Evolutionary conservation across 2,113 vertebrate genomes (phyloP).

Genomic region (Hystrix brachyura): DNA sequence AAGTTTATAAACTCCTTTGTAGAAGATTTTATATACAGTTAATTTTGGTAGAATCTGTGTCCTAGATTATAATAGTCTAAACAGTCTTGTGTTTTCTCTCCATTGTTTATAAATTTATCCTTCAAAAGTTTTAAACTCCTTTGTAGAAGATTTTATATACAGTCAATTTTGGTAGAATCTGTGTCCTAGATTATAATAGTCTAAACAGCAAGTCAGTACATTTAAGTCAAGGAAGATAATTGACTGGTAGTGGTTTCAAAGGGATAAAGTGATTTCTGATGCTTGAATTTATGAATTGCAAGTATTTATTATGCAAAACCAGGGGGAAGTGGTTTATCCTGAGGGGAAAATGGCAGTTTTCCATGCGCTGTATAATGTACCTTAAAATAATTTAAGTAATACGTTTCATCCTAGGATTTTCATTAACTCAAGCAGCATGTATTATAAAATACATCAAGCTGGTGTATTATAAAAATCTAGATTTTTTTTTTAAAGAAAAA

Average conservation of each 20-base stretch:
- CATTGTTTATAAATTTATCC: constrained; percentile 41
- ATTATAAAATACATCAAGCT: constrained; percentile 74
- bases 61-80: constrained; percentile 17
- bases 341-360: constrained; percentile 69
- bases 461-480: constrained; percentile 56
- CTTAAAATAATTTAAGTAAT: constrained; percentile 83
- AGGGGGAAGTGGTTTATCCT: constrained; percentile 68
- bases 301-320: constrained; percentile 72
- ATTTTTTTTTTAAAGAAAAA: constrained; percentile 27
- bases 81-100: constrained; percentile 3
- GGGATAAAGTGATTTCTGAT: constrained; percentile 65
- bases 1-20: constrained; percentile 32
- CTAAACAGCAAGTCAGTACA: constrained; percentile 2
- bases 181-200: constrained; percentile 4
- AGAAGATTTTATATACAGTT: constrained; percentile 40
- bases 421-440: constrained; percentile 76
- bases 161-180: constrained; percentile 68
- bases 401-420: constrained; percentile 76
- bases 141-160: constrained; percentile 6
- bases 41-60: constrained; percentile 64
- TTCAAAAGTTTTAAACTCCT: constrained; percentile 30
- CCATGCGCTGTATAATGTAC: constrained; percentile 72
- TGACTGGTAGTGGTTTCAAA: constrained; percentile 34
- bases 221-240: constrained; percentile 60
- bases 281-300: constrained; percentile 53